Base-by-base conservation (phyloP, 2,888 invertebrate species). In the Noctua pronuba region DNA sequence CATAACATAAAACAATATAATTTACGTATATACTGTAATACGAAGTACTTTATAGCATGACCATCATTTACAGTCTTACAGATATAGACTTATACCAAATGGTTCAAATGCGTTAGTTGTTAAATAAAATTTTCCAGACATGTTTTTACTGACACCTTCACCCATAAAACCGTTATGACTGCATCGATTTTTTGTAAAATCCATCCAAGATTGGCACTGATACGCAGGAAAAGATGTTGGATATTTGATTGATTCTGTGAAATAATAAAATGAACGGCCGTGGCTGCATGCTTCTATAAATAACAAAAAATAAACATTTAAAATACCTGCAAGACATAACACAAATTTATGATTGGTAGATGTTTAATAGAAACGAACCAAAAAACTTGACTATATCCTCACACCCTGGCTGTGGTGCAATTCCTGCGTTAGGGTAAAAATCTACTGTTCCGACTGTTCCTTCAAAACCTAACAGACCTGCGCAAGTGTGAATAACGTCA, bases 361-460 rank as follows among this genome's bases (percentile, higher is more conserved):
- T n/a, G 16, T 41, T 31, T 31, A 44, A 31, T 31, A 28, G 58
- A 69, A 52, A 87, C 87, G 66, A 79, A 94, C 94, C 94, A 78
- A 92, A 86, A 60, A 93, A 86, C 68, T 90, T 89, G 18, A 90
- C 87, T 62, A 92, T 82, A 65, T 97, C 97, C 82, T 96, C 97
- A 89, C 98, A 98, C 69, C 97, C 97, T 0, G 98, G 98, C 89
- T 98, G 98, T 66, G 97, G 95, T 21, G 94, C 91, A 52, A 94
- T 94, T n/a, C 98, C 98, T 31, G 97, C 97, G 90, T 98, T 98
- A 13, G 98, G 97, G 89, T 97, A 98, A 93, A 98, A 98, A 92
- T 98, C 98, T 0, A 97, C 97, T 88, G 97, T 97, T 2, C 98
- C 98, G 1, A 97, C 96, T 83, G 97, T 96, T 49, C 97, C 96